A percentile compares a stretch with the other conserved stretches of the same genome.
Conservation (phyloP, 2,888 invertebrate species). For the Acleris literana region DNA sequence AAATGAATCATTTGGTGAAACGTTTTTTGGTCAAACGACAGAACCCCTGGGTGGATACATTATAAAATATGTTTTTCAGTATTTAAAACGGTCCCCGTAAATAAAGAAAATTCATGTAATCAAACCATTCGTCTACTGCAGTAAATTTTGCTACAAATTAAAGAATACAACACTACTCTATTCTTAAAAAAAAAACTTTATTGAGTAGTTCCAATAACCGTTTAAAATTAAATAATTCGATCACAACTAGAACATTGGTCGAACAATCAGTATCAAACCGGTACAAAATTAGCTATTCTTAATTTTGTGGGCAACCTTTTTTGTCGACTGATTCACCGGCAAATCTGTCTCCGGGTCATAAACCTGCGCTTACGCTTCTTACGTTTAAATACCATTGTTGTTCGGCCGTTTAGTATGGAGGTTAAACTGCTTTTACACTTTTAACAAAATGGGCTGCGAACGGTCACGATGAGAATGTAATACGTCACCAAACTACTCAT, state of each 20-base stretch:
- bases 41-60: too few species aligned
- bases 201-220: slow-evolving; percentile 2
- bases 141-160: too few species aligned
- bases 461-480: too few species aligned
- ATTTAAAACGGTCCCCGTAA: too few species aligned
- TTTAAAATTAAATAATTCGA: slow-evolving; percentile 27
- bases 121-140: too few species aligned
- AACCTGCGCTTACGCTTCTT: slow-evolving; percentile 47
- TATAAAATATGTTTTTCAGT: too few species aligned
- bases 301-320: slow-evolving; percentile 23
- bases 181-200: background rate
- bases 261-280: slow-evolving; percentile 27
- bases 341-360: slow-evolving; percentile 66
- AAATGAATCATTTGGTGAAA: too few species aligned
- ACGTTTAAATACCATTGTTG: slow-evolving; percentile 40
- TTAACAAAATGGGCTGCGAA: background rate
- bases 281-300: slow-evolving; percentile 32
- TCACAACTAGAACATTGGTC: slow-evolving; percentile 23
- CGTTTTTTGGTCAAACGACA: too few species aligned
- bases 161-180: too few species aligned
- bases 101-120: too few species aligned
- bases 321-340: slow-evolving; percentile 39
- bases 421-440: slow-evolving; percentile 29
- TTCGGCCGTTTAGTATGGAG: slow-evolving; percentile 33
- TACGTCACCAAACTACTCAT: too few species aligned